A percentile compares a stretch with the other conserved stretches of the same genome.
phyloP scores from a whole-genome alignment of 2,797 vertebrate species.

The Percopsis omiscomaycus region DNA sequence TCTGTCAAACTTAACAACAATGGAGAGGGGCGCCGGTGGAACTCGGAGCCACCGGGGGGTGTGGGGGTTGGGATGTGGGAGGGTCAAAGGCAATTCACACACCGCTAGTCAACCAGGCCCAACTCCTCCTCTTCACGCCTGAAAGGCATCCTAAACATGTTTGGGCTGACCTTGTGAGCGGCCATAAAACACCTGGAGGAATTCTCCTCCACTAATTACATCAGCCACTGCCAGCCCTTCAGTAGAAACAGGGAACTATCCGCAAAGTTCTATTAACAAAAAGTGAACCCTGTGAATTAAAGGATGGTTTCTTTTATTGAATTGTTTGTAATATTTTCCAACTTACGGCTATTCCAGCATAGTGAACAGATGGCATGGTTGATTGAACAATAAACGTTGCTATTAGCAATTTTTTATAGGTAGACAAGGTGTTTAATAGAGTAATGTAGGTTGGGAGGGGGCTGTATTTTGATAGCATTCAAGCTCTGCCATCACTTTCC shows the following conservation, averaged over 20 bases:
- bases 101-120: constrained; percentile 55
- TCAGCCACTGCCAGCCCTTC: constrained; percentile 63
- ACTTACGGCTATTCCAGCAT: constrained; percentile 33
- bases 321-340: too few relatives aligned
- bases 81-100: constrained; percentile 45
- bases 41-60: constrained; percentile 58
- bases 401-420: constrained; percentile 63
- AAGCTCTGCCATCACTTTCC: constrained; percentile 66
- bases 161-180: constrained; percentile 76
- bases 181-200: constrained; percentile 80
- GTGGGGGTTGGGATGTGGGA: constrained; percentile 7
- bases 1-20: constrained; percentile 72
- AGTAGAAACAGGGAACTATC: constrained; percentile 56
- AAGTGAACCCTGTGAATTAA: constrained; percentile 36
- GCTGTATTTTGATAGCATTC: constrained; percentile 66
- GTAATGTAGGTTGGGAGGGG: constrained; percentile 36
- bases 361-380: constrained; percentile 54
- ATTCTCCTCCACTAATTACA: constrained; percentile 77
- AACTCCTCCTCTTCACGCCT: constrained; percentile 69
- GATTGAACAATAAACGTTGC: constrained; percentile 58
- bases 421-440: constrained; percentile 56
- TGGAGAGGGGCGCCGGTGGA: constrained; percentile 35
- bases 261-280: constrained; percentile 47
- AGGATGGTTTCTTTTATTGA: too few relatives aligned
- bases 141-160: constrained; percentile 73